A percentile compares a stretch with the other conserved stretches of the same genome.
Conservation (phyloP, 2,888 invertebrate species). For the Allacma fusca region DNA sequence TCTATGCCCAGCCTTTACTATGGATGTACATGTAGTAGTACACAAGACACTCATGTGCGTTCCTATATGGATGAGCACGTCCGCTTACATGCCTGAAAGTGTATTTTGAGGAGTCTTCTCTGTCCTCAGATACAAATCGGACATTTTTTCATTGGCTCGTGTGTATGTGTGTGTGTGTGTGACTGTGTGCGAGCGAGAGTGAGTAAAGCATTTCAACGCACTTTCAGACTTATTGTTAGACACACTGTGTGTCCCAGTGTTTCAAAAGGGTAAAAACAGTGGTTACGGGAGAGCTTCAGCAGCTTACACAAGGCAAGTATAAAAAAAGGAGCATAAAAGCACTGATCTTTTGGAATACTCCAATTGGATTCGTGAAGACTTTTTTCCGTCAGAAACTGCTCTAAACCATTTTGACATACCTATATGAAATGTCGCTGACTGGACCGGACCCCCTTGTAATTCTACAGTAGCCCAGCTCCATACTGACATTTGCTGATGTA, state of each 20-base stretch:
- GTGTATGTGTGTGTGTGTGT: too few species aligned
- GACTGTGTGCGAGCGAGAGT: too few species aligned
- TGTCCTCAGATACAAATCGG: slow-evolving; percentile 5
- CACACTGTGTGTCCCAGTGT: too few species aligned
- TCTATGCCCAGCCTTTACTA: not conserved
- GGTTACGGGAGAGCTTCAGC: not conserved
- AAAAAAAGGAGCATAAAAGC: not conserved
- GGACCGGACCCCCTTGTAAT: not conserved
- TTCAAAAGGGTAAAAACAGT: not conserved
- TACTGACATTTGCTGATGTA: not conserved
- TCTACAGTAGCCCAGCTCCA: not conserved
- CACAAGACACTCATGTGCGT: not conserved
- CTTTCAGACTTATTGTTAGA: too few species aligned
- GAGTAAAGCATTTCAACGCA: too few species aligned
- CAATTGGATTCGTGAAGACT: not conserved
- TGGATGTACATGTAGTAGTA: not conserved
- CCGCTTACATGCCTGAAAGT: not conserved
- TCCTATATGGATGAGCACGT: not conserved
- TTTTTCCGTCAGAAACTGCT: not conserved
- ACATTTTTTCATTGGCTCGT: not conserved
- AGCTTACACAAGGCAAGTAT: too few species aligned
- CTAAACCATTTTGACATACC: not conserved
- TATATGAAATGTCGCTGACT: not conserved
- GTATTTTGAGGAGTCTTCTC: slow-evolving; percentile 20
- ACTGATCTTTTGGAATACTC: not conserved